Base-by-base conservation (phyloP, 2,888 invertebrate genomes). In the Drosophila ezoana region DNA sequence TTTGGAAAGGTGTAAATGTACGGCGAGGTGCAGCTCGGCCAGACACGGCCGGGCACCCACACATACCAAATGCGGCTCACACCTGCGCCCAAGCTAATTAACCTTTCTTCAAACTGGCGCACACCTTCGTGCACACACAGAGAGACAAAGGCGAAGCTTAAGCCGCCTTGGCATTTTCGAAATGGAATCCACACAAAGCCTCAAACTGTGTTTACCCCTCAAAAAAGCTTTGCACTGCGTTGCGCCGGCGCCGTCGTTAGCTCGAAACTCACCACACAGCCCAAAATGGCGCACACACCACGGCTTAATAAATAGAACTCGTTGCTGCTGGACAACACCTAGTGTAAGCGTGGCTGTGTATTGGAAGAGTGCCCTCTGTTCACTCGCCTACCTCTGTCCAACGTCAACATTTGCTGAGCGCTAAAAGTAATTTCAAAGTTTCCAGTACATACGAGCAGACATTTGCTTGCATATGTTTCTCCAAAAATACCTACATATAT, bases 261-360 rank as follows among this genome's bases (percentile, higher is more conserved):
- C 57, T n/a, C 32, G 32, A 65, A 77, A 77, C 48, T 80, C 89
- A 91, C 92, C 92, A 90, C 91, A 87, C 41, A 62, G 68, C 51
- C 83, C 74, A 73, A 81, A 65, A 77, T 61, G 73, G 74, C 76
- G 76, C 76, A 66, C 66, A 79, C 81, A 80, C 79, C 90, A 58
- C 89, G 88, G 91, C 92, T 92, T 92, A 91, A 92, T 92, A 92
- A 92, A 92, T 92, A 92, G 92, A 92, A 92, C 92, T 90, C 89
- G 90, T 89, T 89, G 88, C 82, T 79, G 81, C 79, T 85, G 89
- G 91, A 90, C 91, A 92, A 92, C 92, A 92, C 92, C 92, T 92
- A 92, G 92, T 92, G 91, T 91, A 91, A 91, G 89, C 91, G 91
- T 91, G 91, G 91, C 92, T 91, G 91, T 92, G 90, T 92, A 90